Base-by-base conservation (phyloP, 1,140 invertebrate genomes). In the Drosophila lowei region DNA sequence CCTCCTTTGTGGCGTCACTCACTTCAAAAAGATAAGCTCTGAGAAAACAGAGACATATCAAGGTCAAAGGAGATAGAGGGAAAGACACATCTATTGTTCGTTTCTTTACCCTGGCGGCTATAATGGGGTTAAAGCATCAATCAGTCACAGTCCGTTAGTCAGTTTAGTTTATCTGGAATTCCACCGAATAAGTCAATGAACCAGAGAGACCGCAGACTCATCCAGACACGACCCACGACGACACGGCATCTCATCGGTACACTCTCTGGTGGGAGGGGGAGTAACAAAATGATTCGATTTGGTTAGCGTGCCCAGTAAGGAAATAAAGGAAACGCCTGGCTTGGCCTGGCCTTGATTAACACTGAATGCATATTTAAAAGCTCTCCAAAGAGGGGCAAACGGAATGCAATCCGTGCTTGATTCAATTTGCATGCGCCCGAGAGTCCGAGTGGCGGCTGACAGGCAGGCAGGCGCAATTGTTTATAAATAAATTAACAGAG, bases 401-500 rank as follows among this genome's bases (percentile, higher is more conserved):
- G 28, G 30, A 48, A 48, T 42, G 28, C 43, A 58, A 47, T 57
- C 58, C 54, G 30, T 30, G 61, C 73, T 81, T 88, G 88, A 86
- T 86, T 86, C 78, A 86, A 86, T 86, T 86, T 76, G 72, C 72
- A 75, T 75, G 62, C 60, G 41, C 71, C 54, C 41, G 41, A 74
- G 57, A 46, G 42, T 25, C 52, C 59, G 59, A 57, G 52, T 44
- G 38, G 41, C 25, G 28, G 28, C 7, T 16, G 49, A 2, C 18
- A 23, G 52, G 13, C 16, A 21, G 4, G 4, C 23, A 25, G 23
- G 28, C 52, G 15, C 60, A 74, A 74, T 75, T 66, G 55, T 73
- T 79, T 77, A 80, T 77, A 77, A 86, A 86, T 81, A 71, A 86
- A 77, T 74, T 75, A 86, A 81, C 73, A 83, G 75, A 83, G 72